Percentiles rank a stretch among this genome's conserved stretches.
phyloP scores from a whole-genome alignment of 2,888 invertebrate genomes.

The Aplocera efformata region DNA sequence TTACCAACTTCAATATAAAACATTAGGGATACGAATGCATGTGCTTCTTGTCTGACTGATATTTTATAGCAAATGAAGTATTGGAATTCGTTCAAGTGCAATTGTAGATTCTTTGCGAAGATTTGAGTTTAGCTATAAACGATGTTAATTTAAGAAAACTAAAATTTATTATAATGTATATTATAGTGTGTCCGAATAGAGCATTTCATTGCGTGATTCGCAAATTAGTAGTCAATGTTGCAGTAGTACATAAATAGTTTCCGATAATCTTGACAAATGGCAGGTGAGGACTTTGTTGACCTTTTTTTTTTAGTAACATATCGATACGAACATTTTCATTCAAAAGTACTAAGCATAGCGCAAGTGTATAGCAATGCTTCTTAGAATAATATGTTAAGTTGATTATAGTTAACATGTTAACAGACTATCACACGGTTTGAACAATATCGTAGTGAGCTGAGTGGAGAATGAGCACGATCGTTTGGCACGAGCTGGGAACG shows the following conservation, averaged over 20 bases:
- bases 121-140: too few species aligned
- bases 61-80: slow-evolving; percentile 10
- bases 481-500: slow-evolving; percentile 57
- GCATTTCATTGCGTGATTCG: too few species aligned
- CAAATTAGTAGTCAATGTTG: too few species aligned
- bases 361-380: slow-evolving; percentile 36
- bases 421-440: slow-evolving; percentile 43
- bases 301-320: too few species aligned
- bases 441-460: slow-evolving; percentile 49
- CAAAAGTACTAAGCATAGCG: slow-evolving; percentile 25
- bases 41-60: slow-evolving; percentile 7
- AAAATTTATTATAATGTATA: too few species aligned
- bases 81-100: slow-evolving; percentile 1
- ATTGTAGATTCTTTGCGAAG: background rate
- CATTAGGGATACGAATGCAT: slow-evolving; percentile 23
- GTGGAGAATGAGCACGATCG: slow-evolving; percentile 57
- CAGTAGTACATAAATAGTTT: too few species aligned
- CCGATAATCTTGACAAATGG: too few species aligned
- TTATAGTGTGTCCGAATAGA: too few species aligned
- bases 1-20: slow-evolving; percentile 56
- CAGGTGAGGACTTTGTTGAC: too few species aligned
- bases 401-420: slow-evolving; percentile 48
- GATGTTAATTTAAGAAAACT: too few species aligned
- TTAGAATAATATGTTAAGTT: slow-evolving; percentile 43
- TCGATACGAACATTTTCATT: slow-evolving; percentile 13